Evolutionary conservation across 2,797 vertebrate species (phyloP).

Genomic region (Hippoglossus hippoglossus): DNA sequence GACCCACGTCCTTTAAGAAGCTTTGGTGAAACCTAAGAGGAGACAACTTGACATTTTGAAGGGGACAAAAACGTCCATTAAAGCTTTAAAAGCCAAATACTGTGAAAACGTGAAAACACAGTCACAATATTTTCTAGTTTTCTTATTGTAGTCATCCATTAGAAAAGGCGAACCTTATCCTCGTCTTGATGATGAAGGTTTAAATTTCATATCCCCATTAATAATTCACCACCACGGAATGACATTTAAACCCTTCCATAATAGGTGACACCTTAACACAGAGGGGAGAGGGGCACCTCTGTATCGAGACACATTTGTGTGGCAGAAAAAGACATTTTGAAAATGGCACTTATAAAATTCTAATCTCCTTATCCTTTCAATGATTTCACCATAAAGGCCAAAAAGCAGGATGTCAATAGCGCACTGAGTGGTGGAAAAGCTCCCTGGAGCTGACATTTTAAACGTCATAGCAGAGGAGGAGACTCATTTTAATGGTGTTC

Average conservation of each 20-base stretch:
- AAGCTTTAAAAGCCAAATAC: constrained; percentile 2
- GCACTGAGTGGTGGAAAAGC: constrained; percentile 5
- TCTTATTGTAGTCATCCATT: constrained; percentile 20
- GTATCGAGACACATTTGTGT: constrained; percentile 8
- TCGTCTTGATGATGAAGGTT: constrained; percentile 39
- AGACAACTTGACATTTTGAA: constrained; percentile 38
- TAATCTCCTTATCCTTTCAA: constrained; percentile 12
- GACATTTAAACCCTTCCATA: constrained; percentile 66
- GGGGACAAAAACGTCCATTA: not conserved
- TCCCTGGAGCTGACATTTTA: constrained; percentile 25
- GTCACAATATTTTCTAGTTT: not conserved
- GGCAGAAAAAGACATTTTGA: constrained; percentile 11
- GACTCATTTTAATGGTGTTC: not conserved
- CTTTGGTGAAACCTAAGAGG: constrained; percentile 5
- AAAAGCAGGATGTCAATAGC: constrained; percentile 17
- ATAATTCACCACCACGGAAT: constrained; percentile 52
- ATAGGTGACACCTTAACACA: constrained; percentile 47
- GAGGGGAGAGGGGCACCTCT: constrained; percentile 30
- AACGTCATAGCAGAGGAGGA: not conserved
- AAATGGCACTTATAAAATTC: constrained; percentile 13
- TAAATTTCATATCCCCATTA: constrained; percentile 52
- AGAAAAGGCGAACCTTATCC: constrained; percentile 25
- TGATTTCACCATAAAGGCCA: constrained; percentile 29
- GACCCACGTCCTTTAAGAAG: not conserved
- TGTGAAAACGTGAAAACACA: constrained; percentile 3